These are phyloP conservation scores for Mactra quadrangularis DNA, from an alignment of 1,140 invertebrate genomes.

Conservation along the genomic window DNA sequence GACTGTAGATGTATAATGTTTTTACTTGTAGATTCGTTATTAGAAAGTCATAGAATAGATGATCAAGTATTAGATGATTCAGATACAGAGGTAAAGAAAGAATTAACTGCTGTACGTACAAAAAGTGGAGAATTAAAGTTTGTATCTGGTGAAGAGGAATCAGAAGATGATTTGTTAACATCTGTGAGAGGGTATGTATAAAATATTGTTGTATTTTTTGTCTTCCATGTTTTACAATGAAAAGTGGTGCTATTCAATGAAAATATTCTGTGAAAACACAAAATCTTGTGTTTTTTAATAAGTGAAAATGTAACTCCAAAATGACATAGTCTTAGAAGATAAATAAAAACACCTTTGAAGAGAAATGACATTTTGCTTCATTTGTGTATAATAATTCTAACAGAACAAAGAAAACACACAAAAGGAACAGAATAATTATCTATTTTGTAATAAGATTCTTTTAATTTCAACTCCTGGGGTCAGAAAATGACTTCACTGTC, in stretches of 20 bases:
- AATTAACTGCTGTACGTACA: constrained; percentile 74
- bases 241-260: neutral
- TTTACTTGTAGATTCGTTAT: constrained; percentile 11
- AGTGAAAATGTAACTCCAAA: too few species aligned
- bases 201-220: neutral
- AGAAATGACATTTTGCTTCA: too few species aligned
- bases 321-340: too few species aligned
- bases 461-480: too few species aligned
- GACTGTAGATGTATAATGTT: too few species aligned
- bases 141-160: constrained; percentile 76
- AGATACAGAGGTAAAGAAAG: neutral
- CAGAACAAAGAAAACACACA: too few species aligned
- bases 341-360: too few species aligned
- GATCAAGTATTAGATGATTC: neutral
- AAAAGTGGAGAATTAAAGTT: constrained; percentile 78
- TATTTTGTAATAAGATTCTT: too few species aligned
- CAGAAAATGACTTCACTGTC: too few species aligned
- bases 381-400: too few species aligned
- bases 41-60: neutral
- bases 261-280: neutral
- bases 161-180: constrained; percentile 70
- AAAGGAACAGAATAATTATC: too few species aligned
- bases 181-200: constrained; percentile 54
- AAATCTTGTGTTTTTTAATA: neutral
- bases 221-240: neutral